Conservation (phyloP, 2,888 invertebrate genomes). For the Eupithecia abbreviata region DNA sequence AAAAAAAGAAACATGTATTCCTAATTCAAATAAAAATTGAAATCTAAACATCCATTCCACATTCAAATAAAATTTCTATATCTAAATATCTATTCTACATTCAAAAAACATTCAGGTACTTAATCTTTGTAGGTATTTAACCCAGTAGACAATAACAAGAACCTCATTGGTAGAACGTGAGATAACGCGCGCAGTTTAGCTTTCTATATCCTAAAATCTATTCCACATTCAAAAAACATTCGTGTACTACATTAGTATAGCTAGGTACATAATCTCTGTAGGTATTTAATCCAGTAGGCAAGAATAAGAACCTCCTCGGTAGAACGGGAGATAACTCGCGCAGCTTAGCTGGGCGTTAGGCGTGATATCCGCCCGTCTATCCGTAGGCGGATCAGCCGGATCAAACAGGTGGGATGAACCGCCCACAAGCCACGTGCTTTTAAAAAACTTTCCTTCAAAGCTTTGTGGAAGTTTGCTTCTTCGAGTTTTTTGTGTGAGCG, state of each 20-base stretch:
- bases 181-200: no score
- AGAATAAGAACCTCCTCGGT: slow-evolving; percentile 20
- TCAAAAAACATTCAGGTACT: no score
- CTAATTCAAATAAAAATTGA: no score
- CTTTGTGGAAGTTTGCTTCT: neutral
- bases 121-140: slow-evolving; percentile 7
- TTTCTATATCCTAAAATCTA: no score
- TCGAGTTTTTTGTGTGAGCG: neutral
- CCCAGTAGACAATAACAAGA: neutral
- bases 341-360: slow-evolving; percentile 60
- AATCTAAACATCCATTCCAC: no score
- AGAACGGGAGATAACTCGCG: slow-evolving; percentile 22
- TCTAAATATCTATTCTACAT: no score
- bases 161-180: no score
- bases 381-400: slow-evolving; percentile 80
- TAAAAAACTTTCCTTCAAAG: slow-evolving; percentile 17
- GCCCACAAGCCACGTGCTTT: slow-evolving; percentile 76
- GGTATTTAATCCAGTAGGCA: slow-evolving; percentile 10
- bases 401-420: slow-evolving; percentile 84
- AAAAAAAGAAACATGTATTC: no score
- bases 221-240: neutral
- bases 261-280: neutral
- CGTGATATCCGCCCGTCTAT: slow-evolving; percentile 70
- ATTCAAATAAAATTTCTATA: no score
- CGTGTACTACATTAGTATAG: neutral